Base-by-base conservation (phyloP, 2,113 vertebrate species). In the Donacobius atricapilla region DNA sequence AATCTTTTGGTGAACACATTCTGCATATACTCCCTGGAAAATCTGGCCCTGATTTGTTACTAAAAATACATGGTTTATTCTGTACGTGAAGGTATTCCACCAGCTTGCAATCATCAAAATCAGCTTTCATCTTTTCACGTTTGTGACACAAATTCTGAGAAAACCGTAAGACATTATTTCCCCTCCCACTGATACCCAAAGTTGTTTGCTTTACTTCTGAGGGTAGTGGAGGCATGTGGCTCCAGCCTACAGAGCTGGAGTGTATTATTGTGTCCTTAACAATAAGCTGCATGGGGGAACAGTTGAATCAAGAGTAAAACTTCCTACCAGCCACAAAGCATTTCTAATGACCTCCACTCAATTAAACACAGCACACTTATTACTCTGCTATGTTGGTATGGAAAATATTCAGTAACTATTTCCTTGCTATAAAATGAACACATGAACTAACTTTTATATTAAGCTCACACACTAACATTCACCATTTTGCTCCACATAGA, bases 261-360 rank as follows among this genome's bases (percentile, higher is more conserved):
- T 33, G 4, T 21, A 13, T 54, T 71, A 45, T 56, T 76, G 15
- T 4, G 1, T 63, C 7, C 48, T 71, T 80, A 76, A 68, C n/a
- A 90, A 44, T 12, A 17, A 45, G 48, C 30, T 82, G 30, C 21
- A 39, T 33, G 27, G 40, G 37, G 30, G 13, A 92, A 44, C 6
- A 10, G 27, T 24, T 19, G 20, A 89, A 91, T 63, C 18, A 78
- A 39, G 64, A 83, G 63, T n/a, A 77, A 40, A 92, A 37, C 33
- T 77, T 81, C 56, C 68, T 69, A 42, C 16, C 25, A 57, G 50
- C 17, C 4, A 8, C 45, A 60, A 91, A 70, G 56, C 18, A 50
- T 24, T 48, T 65, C 39, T 92, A 86, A 89, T 90, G 45, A 77
- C 47, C 90, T 95, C 77, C 64, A 66, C 72, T 42, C 80, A 63